A percentile compares a stretch with the other conserved stretches of the same genome.
Evolutionary conservation across 1,140 invertebrate species (phyloP).

Genomic region (Philotrypesis tridentata): DNA sequence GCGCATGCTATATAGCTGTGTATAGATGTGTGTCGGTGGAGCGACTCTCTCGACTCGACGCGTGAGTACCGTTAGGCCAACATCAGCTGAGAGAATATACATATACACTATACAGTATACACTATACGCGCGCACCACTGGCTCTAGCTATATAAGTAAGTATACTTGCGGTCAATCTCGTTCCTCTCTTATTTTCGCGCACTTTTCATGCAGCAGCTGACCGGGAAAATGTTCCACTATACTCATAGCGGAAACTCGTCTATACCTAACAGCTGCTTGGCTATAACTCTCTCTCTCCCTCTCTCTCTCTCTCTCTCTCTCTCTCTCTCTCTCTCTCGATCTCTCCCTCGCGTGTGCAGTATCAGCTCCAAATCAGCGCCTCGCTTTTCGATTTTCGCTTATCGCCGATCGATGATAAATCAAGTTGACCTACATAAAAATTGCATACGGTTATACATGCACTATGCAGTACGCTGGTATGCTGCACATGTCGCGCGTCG

Average conservation of each 20-base stretch:
- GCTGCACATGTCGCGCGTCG: too few relatives aligned
- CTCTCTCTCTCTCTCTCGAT: too few relatives aligned
- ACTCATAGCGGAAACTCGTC: background rate
- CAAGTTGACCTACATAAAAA: background rate
- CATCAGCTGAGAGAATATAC: constrained; percentile 12
- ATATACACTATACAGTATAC: too few relatives aligned
- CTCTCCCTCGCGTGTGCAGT: too few relatives aligned
- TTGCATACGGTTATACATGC: background rate
- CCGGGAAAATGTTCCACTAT: background rate
- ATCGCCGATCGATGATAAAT: background rate
- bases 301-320: too few relatives aligned
- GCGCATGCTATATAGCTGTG: background rate
- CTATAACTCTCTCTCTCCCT: too few relatives aligned
- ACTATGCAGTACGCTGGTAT: too few relatives aligned
- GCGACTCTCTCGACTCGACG: background rate
- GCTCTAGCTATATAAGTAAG: too few relatives aligned
- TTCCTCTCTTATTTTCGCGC: background rate
- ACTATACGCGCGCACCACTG: background rate
- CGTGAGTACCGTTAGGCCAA: constrained; percentile 39
- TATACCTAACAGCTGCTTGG: too few relatives aligned
- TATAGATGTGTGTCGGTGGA: constrained; percentile 28
- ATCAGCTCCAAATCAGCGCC: too few relatives aligned
- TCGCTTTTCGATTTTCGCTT: too few relatives aligned
- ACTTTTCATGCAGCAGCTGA: background rate
- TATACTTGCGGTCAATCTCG: too few relatives aligned